phyloP scores from a whole-genome alignment of 2,113 vertebrate genomes.

The Prionailurus bengalensis region DNA sequence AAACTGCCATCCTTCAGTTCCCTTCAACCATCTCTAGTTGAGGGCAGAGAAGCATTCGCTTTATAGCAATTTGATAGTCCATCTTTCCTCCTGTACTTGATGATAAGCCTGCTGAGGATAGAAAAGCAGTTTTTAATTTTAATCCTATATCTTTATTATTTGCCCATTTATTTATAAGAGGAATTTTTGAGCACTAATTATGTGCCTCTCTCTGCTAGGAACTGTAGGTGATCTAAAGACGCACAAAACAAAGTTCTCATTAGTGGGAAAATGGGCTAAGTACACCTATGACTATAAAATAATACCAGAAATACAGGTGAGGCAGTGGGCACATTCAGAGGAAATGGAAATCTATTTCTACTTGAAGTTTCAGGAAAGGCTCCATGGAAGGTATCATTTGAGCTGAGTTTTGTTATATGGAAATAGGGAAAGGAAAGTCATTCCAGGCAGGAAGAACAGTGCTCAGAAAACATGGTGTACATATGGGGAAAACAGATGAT shows the following conservation, averaged over 20 bases:
- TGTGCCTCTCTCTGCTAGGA: neutral
- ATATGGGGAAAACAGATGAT: neutral
- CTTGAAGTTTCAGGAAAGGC: neutral
- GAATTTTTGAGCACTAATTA: neutral
- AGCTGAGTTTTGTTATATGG: neutral
- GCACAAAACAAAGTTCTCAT: neutral
- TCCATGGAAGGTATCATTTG: neutral
- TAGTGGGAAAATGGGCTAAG: neutral
- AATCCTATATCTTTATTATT: neutral
- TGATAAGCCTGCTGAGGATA: neutral
- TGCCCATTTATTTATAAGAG: neutral
- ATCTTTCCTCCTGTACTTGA: neutral
- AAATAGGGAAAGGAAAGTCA: neutral
- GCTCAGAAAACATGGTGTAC: neutral
- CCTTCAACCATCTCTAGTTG: neutral
- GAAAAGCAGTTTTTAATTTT: neutral
- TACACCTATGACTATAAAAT: neutral
- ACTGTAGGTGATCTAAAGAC: neutral
- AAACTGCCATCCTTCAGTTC: neutral
- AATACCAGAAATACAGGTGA: neutral
- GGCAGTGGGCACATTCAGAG: neutral
- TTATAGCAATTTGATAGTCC: neutral
- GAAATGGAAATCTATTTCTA: neutral
- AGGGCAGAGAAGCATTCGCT: neutral
- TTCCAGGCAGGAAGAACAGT: neutral